A percentile compares a stretch with the other conserved stretches of the same genome.
Conservation (phyloP, 2,888 invertebrate species). For the Tenthredo notha region DNA sequence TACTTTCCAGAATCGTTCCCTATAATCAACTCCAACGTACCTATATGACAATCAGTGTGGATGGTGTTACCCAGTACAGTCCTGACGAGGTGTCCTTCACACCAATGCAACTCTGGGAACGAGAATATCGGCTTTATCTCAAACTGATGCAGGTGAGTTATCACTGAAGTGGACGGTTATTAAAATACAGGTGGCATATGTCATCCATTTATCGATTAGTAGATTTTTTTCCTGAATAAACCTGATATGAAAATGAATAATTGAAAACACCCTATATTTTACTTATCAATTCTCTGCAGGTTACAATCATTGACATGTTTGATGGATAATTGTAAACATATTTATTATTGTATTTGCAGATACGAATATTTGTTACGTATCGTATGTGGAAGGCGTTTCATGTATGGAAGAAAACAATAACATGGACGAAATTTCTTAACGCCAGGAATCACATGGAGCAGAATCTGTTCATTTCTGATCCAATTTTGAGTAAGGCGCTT, state of each 20-base stretch:
- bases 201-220: background rate
- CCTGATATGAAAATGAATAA: background rate
- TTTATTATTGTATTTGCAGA: constrained; percentile 75
- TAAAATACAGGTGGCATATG: background rate
- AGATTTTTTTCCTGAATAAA: background rate
- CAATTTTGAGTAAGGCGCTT: constrained; percentile 86
- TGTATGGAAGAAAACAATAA: constrained; percentile 88
- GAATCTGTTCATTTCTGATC: constrained; percentile 87
- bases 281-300: background rate
- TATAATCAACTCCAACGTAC: constrained; percentile 85
- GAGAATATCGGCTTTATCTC: constrained; percentile 89
- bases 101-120: constrained; percentile 88
- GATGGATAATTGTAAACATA: background rate
- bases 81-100: constrained; percentile 89
- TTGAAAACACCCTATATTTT: background rate
- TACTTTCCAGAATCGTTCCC: constrained; percentile 84
- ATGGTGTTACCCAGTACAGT: constrained; percentile 90
- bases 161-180: constrained; percentile 2
- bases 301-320: background rate
- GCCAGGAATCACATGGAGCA: constrained; percentile 83
- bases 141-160: constrained; percentile 85
- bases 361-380: constrained; percentile 85
- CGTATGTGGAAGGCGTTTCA: constrained; percentile 90
- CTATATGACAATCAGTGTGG: constrained; percentile 89
- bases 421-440: constrained; percentile 84